Percentiles rank a stretch among this genome's conserved stretches.
Evolutionary conservation across 1,140 invertebrate species (phyloP).

Genomic region (Drosophila dunni): DNA sequence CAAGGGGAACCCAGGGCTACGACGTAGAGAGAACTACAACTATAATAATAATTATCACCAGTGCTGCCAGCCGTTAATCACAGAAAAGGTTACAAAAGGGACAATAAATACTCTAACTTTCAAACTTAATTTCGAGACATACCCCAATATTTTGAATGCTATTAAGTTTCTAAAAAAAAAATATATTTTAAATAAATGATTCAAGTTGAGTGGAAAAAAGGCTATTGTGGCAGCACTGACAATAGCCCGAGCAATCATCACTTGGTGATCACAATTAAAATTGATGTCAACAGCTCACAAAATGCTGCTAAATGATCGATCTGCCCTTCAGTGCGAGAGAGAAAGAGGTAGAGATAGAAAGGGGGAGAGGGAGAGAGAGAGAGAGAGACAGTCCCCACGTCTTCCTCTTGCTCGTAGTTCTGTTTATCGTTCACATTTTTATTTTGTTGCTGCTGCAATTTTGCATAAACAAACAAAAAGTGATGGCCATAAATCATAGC

Average conservation of each 20-base stretch:
- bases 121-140: no score
- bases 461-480: slow-evolving; percentile 74
- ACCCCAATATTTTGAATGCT: no score
- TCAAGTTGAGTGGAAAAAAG: no score
- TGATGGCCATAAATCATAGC: slow-evolving; percentile 69
- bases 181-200: no score
- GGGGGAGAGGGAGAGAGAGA: no score
- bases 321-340: slow-evolving; percentile 19
- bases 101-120: no score
- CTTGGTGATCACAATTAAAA: slow-evolving; percentile 74
- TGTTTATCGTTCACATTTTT: slow-evolving; percentile 26
- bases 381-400: no score
- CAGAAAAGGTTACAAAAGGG: neutral
- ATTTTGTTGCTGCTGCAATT: slow-evolving; percentile 36
- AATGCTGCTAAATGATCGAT: slow-evolving; percentile 62
- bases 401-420: slow-evolving; percentile 12
- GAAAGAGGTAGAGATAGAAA: neutral
- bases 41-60: slow-evolving; percentile 11
- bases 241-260: slow-evolving; percentile 30
- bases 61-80: neutral
- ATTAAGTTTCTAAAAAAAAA: no score
- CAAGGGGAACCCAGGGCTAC: neutral
- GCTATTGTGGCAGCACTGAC: slow-evolving; percentile 8
- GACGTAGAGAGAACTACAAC: slow-evolving; percentile 2
- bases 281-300: slow-evolving; percentile 74